Conservation (phyloP, 2,113 vertebrate species). For the Calonectris borealis region DNA sequence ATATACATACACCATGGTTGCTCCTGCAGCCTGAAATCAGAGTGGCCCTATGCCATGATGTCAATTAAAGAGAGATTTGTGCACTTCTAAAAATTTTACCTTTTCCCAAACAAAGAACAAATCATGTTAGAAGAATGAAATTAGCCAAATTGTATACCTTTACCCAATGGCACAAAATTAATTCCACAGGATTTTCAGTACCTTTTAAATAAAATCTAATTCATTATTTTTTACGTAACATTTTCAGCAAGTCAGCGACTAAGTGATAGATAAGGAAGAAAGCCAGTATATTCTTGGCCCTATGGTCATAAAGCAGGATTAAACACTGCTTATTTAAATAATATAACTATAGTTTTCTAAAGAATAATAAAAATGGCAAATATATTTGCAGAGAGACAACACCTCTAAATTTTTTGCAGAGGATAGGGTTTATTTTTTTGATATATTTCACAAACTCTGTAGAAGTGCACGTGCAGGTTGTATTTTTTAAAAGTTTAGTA, state of each 20-base stretch:
- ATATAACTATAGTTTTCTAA: neutral
- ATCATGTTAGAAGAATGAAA: neutral
- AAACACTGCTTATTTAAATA: neutral
- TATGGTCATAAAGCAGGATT: neutral
- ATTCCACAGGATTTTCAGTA: neutral
- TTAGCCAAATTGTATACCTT: neutral
- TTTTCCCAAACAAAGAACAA: neutral
- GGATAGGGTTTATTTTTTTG: neutral
- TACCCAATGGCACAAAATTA: neutral
- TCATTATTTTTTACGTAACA: neutral
- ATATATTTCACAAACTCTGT: neutral
- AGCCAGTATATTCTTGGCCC: neutral
- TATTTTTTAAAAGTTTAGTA: neutral
- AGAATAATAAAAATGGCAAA: neutral
- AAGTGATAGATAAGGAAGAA: neutral
- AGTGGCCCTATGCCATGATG: neutral
- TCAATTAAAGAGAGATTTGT: neutral
- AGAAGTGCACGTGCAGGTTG: neutral
- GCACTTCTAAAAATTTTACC: neutral
- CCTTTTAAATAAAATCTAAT: neutral
- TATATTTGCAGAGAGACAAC: neutral
- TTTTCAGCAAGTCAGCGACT: neutral
- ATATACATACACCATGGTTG: neutral
- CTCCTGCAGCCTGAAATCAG: neutral
- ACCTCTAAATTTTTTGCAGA: neutral